Base-by-base conservation (phyloP, 1,140 invertebrate genomes). In the Bombus polaris region DNA sequence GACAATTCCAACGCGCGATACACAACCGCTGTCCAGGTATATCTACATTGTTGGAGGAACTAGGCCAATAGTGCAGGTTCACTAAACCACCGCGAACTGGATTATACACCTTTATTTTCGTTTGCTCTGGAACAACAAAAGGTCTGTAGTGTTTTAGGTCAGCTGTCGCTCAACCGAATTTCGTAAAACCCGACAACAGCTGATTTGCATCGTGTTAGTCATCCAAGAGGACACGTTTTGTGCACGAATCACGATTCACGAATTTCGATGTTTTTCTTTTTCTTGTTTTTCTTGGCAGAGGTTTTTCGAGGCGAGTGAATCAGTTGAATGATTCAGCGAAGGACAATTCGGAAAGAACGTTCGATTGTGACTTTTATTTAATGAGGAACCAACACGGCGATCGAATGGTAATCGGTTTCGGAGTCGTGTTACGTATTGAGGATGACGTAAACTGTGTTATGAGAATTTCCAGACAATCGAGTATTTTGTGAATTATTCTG, bases 61-160 rank as follows among this genome's bases (percentile, higher is more conserved):
- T 89, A 82, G 90, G 87, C 73, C 90, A 92, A 90, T 86, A 44
- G 80, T 85, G 84, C 91, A 90, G 84, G 91, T 92, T 91, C 73
- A 83, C 85, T 91, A 90, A 90, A 90, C 87, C 62, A 42, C 66
- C 35, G 42, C 39, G 66, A 59, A 88, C 85, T 76, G 37, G 78
- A 84, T 86, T 87, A 1, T 57, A 80, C 66, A 87, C 39, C 78
- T 91, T 88, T 82, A 68, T 65, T 84, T 87, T 89, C 76, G 66
- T 82, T 86, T 65, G 65, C 18, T 18, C 42, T 13, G 35, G 22
- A 53, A 83, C 68, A 53, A 83, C 68, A 75, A 13, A 15, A 35
- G 18, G 18, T 37, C 47, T 62, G 65, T 66, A 80, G n/a, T 32
- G 18, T 83, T 83, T 77, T 68, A 77, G 66, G 39, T n/a, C 66